Percentiles rank a stretch among this genome's conserved stretches.
Conservation (phyloP, 2,888 invertebrate genomes). For the Malachius bipustulatus region DNA sequence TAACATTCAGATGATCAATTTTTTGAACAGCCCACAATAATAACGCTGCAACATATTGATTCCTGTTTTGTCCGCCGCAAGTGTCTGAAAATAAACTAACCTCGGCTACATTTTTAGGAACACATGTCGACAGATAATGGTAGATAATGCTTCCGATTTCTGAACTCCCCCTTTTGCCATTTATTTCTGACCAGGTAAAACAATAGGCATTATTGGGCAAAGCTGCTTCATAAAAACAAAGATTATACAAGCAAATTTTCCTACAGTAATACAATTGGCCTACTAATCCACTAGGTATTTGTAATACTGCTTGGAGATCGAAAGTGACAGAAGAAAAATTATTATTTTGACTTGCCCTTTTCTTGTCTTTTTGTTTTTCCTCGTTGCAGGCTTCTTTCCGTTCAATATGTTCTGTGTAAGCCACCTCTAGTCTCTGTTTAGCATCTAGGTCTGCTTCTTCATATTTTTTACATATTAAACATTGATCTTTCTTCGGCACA, state of each 20-base stretch:
- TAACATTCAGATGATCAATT: constrained; percentile 14
- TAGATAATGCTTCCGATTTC: constrained; percentile 24
- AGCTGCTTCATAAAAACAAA: constrained; percentile 26
- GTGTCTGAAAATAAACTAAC: constrained; percentile 7
- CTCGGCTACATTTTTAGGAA: no score
- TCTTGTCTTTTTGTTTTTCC: constrained; percentile 13
- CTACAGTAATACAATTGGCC: constrained; percentile 25
- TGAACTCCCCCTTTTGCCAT: constrained; percentile 25
- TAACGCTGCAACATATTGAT: constrained; percentile 17
- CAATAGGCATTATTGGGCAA: constrained; percentile 24
- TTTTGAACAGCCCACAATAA: constrained; percentile 16
- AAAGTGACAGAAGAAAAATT: constrained; percentile 23
- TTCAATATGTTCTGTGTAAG: neutral
- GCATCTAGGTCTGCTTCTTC: neutral
- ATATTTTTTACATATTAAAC: neutral
- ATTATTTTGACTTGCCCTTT: constrained; percentile 15
- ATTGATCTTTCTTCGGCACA: constrained; percentile 1
- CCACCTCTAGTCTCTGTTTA: neutral
- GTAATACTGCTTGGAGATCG: constrained; percentile 25
- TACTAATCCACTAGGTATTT: constrained; percentile 24
- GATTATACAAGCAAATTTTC: constrained; percentile 25
- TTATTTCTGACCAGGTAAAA: constrained; percentile 23
- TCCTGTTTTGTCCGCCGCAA: constrained; percentile 5
- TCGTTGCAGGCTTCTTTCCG: neutral
- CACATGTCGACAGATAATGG: no score